Evolutionary conservation across 2,888 invertebrate genomes (phyloP).

Genomic region (Acrobasis consociella): DNA sequence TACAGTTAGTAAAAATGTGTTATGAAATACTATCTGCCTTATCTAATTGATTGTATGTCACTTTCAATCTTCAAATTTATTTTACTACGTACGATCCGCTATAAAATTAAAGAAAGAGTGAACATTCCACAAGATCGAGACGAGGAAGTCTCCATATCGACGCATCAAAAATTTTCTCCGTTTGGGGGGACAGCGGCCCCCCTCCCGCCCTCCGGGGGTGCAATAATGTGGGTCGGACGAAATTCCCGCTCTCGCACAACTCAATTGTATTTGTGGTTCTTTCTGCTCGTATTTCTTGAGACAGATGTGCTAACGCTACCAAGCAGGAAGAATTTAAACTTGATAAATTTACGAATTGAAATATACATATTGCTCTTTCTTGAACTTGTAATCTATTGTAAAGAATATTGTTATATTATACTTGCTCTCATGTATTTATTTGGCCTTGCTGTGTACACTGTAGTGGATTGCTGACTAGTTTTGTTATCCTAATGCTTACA

Average conservation of each 20-base stretch:
- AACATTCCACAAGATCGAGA: conserved; percentile 10
- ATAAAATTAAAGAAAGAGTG: conserved; percentile 1
- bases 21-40: no score
- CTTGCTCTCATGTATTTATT: no score
- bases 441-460: no score
- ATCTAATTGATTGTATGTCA: no score
- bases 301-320: conserved; percentile 13
- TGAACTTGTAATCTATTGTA: no score
- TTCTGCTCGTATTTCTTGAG: conserved; percentile 27
- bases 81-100: neutral
- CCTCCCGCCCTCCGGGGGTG: conserved; percentile 18
- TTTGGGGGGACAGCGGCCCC: neutral
- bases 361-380: conserved; percentile 3
- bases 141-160: conserved; percentile 31
- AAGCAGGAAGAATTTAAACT: neutral
- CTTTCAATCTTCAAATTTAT: neutral
- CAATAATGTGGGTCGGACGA: conserved; percentile 40
- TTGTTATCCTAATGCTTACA: no score
- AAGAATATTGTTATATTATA: no score
- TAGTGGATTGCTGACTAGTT: no score
- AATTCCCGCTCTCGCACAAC: conserved; percentile 38
- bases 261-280: conserved; percentile 42
- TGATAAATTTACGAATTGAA: neutral
- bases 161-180: conserved; percentile 35
- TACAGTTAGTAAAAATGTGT: no score